phyloP scores from a whole-genome alignment of 23 tunicate species.

The Diplosoma virens region DNA sequence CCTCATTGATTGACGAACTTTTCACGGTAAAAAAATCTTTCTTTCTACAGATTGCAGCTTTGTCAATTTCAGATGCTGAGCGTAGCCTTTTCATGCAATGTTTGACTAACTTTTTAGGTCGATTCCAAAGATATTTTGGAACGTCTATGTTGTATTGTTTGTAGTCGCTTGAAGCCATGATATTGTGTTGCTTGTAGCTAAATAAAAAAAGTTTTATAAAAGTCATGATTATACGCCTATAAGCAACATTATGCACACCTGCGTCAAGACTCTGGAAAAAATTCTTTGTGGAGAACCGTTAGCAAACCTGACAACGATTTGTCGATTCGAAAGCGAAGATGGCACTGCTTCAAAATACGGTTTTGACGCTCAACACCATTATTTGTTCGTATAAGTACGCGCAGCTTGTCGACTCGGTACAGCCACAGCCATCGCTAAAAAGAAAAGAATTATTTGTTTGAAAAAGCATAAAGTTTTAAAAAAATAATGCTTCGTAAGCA shows the following conservation, averaged over 20 bases:
- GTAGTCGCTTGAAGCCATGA: no score
- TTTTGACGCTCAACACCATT: constrained; percentile 35
- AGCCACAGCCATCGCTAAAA: neutral
- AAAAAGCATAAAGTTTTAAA: no score
- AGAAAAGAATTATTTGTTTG: no score
- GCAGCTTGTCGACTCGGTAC: constrained; percentile 6
- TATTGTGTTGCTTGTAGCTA: no score
- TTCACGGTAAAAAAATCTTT: neutral
- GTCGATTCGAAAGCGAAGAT: neutral
- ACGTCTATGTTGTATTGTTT: neutral
- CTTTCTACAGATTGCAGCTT: neutral
- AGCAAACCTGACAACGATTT: constrained; percentile 17
- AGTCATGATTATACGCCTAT: neutral
- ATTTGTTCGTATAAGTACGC: neutral
- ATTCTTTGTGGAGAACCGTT: neutral
- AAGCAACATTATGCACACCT: neutral
- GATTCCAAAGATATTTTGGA: neutral
- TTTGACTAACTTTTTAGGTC: neutral
- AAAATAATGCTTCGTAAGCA: no score
- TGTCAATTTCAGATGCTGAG: neutral
- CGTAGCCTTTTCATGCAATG: neutral
- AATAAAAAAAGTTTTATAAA: no score
- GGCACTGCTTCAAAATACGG: constrained; percentile 17
- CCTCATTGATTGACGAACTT: neutral
- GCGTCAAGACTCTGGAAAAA: neutral